Evolutionary conservation across 2,888 invertebrate genomes (phyloP).

Genomic region (Thymelicus lineola): DNA sequence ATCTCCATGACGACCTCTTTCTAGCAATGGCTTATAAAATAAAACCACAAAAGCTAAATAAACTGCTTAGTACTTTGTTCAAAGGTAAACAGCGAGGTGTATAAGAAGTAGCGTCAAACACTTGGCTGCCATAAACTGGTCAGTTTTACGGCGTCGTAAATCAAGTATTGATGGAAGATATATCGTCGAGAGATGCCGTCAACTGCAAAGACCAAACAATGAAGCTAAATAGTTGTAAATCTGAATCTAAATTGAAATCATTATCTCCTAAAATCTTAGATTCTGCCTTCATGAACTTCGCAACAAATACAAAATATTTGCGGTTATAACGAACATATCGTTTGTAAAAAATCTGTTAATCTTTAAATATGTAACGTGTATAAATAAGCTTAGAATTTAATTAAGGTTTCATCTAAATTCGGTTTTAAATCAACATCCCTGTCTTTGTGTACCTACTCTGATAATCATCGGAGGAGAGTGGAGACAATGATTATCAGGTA

Average conservation of each 20-base stretch:
- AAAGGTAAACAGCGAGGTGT: conserved; percentile 51
- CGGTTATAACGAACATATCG: too few relatives aligned
- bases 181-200: conserved; percentile 22
- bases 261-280: background rate
- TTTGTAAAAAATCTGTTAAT: background rate
- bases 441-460: too few relatives aligned
- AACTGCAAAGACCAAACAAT: conserved; percentile 15
- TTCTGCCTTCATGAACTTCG: background rate
- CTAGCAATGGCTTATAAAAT: conserved; percentile 49
- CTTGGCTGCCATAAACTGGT: conserved; percentile 69
- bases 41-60: conserved; percentile 49
- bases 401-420: too few relatives aligned
- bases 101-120: conserved; percentile 53
- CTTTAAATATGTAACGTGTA: too few relatives aligned
- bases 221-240: background rate
- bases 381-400: too few relatives aligned
- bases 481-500: too few relatives aligned
- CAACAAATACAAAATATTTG: background rate
- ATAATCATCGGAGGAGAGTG: too few relatives aligned
- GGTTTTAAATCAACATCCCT: too few relatives aligned
- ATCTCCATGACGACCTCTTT: conserved; percentile 31
- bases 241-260: background rate
- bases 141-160: conserved; percentile 74
- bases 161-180: conserved; percentile 70
- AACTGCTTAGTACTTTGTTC: conserved; percentile 57